Conservation (phyloP, 2,888 invertebrate genomes). For the Mythimna ferrago region DNA sequence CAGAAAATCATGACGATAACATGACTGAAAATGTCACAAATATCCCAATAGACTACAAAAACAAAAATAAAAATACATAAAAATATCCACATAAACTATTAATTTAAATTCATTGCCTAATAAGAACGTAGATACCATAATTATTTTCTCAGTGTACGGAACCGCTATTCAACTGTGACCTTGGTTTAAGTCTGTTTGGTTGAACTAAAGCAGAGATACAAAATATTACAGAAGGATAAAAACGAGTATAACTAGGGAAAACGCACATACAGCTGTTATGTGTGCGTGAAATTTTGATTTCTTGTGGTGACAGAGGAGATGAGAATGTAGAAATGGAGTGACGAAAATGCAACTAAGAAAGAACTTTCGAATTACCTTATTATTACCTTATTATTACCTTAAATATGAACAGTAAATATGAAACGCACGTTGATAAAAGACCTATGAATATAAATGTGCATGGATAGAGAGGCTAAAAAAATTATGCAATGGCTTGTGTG, state of each 20-base stretch:
- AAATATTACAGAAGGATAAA: slow-evolving; percentile 15
- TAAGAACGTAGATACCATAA: slow-evolving; percentile 43
- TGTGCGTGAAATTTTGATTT: too few species aligned
- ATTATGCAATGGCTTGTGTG: too few species aligned
- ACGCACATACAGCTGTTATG: background rate
- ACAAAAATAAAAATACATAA: background rate
- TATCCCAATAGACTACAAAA: background rate
- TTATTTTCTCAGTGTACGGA: slow-evolving; percentile 49
- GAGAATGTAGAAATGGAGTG: too few species aligned
- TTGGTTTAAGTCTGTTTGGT: slow-evolving; percentile 50
- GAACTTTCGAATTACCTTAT: too few species aligned
- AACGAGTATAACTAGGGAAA: background rate
- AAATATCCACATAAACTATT: slow-evolving; percentile 18
- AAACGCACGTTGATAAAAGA: too few species aligned
- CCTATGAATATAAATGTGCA: too few species aligned
- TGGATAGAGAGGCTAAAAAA: too few species aligned
- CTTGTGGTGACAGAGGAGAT: too few species aligned
- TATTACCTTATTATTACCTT: too few species aligned
- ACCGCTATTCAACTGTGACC: slow-evolving; percentile 57
- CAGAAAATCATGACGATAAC: too few species aligned
- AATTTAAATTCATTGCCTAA: slow-evolving; percentile 45
- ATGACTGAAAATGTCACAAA: background rate
- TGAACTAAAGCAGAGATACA: slow-evolving; percentile 60
- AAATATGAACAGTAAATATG: too few species aligned
- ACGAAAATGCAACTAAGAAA: too few species aligned